Base-by-base conservation (phyloP, 2,797 vertebrate species). In the Paguma larvata region DNA sequence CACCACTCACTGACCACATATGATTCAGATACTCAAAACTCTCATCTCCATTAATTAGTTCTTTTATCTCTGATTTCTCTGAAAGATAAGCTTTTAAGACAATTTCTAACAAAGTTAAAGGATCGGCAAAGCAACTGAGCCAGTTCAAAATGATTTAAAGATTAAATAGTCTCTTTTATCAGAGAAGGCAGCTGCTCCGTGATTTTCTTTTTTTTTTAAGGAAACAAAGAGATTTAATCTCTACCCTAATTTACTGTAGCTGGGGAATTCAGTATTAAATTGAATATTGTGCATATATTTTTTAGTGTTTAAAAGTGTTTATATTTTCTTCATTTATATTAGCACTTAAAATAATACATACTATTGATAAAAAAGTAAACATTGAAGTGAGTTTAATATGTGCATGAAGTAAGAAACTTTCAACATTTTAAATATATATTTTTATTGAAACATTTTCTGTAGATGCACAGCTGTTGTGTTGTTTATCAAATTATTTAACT, bases 91-190 rank as follows among this genome's bases (percentile, higher is more conserved):
- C 82, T 94, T 94, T 75, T 51, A 95, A 94, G 93, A 97, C 90
- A 97, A 96, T 70, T 85, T 92, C 95, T 92, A 97, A 97, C 93
- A 95, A 97, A 97, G 92, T 85, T 95, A 93, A 98, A 85, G 67
- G 87, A 98, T 95, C 82, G 85, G 38, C 48, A 92, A 92, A 90
- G 93, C 87, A 95, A 95, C 59, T 14, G 77, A 94, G 92, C 77
- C 85, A 78, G 77, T 93, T 97, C 89, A 94, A 88, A 95, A 93
- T 86, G 87, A 95, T 92, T 95, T 96, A 95, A 98, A 97, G 91
- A 98, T 96, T 92, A 97, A 97, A 94, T 38, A 83, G 65, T 90
- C 75, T 94, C 87, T 95, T 94, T 85, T 77, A 89, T 95, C 90
- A 97, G 67, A 95, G 41, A 80, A 92, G 27, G 82, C 92, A 93